Percentiles rank a stretch among this genome's conserved stretches.
phyloP scores from a whole-genome alignment of 1,140 invertebrate species.

The Rhopalosiphum maidis region DNA sequence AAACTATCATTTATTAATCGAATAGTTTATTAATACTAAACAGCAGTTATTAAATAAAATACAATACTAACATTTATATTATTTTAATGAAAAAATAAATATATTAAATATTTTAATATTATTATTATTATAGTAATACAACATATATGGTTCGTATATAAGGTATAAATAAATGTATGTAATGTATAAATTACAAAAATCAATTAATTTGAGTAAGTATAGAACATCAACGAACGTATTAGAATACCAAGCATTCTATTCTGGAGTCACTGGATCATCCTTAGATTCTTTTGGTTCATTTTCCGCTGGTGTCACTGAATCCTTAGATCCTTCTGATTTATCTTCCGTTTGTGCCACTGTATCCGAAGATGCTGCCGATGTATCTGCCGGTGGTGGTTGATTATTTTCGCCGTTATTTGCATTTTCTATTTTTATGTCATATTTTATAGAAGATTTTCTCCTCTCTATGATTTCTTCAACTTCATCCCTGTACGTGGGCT shows the following conservation, averaged over 20 bases:
- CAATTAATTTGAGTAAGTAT: background rate
- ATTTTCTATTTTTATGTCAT: too few relatives aligned
- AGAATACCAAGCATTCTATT: background rate
- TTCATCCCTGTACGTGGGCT: background rate
- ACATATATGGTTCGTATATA: background rate
- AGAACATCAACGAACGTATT: background rate
- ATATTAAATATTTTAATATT: background rate
- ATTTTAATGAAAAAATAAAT: background rate
- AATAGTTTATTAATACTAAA: background rate
- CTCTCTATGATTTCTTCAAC: background rate
- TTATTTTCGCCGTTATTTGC: too few relatives aligned
- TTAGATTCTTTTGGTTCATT: too few relatives aligned
- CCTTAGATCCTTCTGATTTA: too few relatives aligned
- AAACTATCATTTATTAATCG: too few relatives aligned
- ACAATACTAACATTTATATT: background rate
- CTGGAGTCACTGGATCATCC: too few relatives aligned
- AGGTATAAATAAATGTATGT: background rate
- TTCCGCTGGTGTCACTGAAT: too few relatives aligned
- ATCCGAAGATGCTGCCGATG: too few relatives aligned
- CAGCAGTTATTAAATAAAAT: background rate
- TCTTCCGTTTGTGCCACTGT: background rate
- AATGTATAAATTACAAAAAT: background rate
- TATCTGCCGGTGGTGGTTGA: too few relatives aligned
- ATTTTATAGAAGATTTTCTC: background rate
- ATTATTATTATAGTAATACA: background rate